Base-by-base conservation (phyloP, 23 tunicate species). In the Oikopleura albicans region DNA sequence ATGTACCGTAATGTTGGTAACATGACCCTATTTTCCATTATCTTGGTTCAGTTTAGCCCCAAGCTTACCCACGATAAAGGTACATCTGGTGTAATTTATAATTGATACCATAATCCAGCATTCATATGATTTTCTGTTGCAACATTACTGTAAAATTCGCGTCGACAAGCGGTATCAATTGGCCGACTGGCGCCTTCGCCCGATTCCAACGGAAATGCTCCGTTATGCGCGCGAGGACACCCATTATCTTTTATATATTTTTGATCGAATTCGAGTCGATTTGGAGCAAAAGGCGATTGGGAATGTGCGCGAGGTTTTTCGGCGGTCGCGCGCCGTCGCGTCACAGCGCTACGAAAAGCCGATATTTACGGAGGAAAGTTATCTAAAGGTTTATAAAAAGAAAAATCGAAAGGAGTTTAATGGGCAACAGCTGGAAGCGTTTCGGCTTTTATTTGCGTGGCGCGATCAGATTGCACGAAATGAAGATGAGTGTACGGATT, bases 131-230 rank as follows among this genome's bases (percentile, higher is more conserved):
- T 95, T 40, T 40, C 86, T 95, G 41, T 86, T 89, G 40, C 85
- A 87, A 31, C 87, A 91, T 40, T 95, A 95, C 66, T 95, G 96
- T 49, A 79, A 87, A 79, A 56, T 90, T 12, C 86, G 91, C 31
- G 84, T 89, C n/a, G 92, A 89, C 40, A 95, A 95, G 66, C 87
- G 89, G 66, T 90, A 86, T 66, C 99, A 95, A 41, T 86, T 95
- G 28, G 99, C 99, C 0, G 99, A 95, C 84, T 95, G 99, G 99
- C 63, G 99, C 37, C 56, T 95, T 33, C 83, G 99, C n/a, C 99
- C 99, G 1, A 39, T 95, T 39, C 90, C 96, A 0, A 76, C 83
- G 34, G 91, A 90, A 75, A 88, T 95, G 96, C 40, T 87, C 0
- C 84, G 75, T 39, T 95, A 95, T 84, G 99, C 99, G 39, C 92